Evolutionary conservation across 2,888 invertebrate species (phyloP).

Genomic region (Poecilobothrus nobilitatus): DNA sequence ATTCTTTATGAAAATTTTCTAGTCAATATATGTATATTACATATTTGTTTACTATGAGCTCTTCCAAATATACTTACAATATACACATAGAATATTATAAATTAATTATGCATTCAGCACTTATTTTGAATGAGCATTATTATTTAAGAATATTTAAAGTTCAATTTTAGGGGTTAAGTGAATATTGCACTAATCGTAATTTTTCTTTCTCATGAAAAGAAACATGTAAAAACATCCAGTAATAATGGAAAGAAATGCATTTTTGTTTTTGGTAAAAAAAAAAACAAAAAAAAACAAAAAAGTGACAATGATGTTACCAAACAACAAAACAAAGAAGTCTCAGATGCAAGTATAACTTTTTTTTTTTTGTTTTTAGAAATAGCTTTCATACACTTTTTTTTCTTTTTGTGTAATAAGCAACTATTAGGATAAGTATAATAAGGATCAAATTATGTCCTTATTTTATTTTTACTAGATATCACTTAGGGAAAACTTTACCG

Average conservation of each 20-base stretch:
- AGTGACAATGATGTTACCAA: no score
- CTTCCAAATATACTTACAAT: no score
- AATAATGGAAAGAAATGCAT: no score
- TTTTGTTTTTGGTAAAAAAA: no score
- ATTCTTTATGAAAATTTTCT: no score
- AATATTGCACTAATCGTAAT: slow-evolving; percentile 6
- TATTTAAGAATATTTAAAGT: not conserved
- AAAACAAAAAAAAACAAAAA: no score
- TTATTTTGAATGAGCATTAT: not conserved
- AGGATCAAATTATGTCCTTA: slow-evolving; percentile 2
- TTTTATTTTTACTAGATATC: not conserved
- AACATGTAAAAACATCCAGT: no score
- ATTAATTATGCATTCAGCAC: not conserved
- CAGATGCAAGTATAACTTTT: not conserved
- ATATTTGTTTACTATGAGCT: no score
- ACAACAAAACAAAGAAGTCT: not conserved
- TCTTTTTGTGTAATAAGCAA: no score
- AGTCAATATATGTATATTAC: no score
- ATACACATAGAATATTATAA: not conserved
- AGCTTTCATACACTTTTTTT: not conserved
- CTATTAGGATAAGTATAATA: not conserved
- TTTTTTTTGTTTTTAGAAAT: not conserved
- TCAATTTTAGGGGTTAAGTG: not conserved
- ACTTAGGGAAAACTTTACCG: not conserved
- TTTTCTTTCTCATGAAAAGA: not conserved